These are phyloP conservation scores for Lasioglossum marginatum DNA, from an alignment of 2,888 invertebrate species.

Conservation along the genomic window DNA sequence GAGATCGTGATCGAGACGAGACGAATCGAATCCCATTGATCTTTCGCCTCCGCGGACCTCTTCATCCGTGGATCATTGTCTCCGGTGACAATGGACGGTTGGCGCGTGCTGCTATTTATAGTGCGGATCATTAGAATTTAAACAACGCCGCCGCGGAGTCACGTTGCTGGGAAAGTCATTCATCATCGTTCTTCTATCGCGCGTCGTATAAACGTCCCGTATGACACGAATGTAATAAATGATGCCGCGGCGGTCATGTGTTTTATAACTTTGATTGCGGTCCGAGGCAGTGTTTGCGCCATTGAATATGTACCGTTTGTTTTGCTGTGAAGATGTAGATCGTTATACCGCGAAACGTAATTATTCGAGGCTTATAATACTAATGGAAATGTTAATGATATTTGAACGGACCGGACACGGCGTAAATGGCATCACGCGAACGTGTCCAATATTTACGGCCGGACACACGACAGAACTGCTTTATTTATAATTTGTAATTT, in stretches of 20 bases:
- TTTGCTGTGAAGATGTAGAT: neutral
- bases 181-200: slow-evolving; percentile 57
- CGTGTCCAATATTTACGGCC: neutral
- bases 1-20: slow-evolving; percentile 58
- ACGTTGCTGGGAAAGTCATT: slow-evolving; percentile 45
- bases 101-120: slow-evolving; percentile 71
- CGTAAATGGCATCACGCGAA: neutral
- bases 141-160: slow-evolving; percentile 60
- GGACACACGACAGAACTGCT: neutral
- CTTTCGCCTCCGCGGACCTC: slow-evolving; percentile 41
- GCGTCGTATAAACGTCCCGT: slow-evolving; percentile 45
- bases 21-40: slow-evolving; percentile 68
- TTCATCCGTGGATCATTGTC: slow-evolving; percentile 62
- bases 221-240: slow-evolving; percentile 49
- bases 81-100: slow-evolving; percentile 59
- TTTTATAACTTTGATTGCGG: slow-evolving; percentile 48
- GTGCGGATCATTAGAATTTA: slow-evolving; percentile 67
- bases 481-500: neutral
- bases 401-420: neutral
- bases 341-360: neutral
- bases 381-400: neutral
- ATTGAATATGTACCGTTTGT: neutral
- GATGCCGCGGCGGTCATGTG: slow-evolving; percentile 26
- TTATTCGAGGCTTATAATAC: neutral
- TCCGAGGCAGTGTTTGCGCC: slow-evolving; percentile 4